Evolutionary conservation across 2,888 invertebrate genomes (phyloP), one percentile per base, ranked within the genome.

Genomic region (Pemphredon lugubris): DNA sequence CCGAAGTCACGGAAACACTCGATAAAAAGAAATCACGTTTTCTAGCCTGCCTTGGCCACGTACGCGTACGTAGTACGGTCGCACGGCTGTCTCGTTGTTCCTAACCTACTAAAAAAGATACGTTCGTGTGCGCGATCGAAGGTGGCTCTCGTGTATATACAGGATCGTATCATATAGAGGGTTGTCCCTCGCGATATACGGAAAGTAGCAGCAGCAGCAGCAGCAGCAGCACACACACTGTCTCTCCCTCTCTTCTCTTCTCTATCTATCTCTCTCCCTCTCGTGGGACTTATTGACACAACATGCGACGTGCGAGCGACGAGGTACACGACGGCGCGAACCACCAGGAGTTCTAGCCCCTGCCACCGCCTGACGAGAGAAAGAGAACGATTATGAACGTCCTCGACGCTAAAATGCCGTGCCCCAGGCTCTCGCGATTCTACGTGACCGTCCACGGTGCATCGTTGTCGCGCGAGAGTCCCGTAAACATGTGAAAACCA

Each of bases 1-100:
- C 80, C 83, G 75, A 85, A 80, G 77, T 78, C 75, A 75, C 82
- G 77, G 83, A 78, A 79, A 75, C 3, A 76, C 80, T 71, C 76
- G 73, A 81, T 80, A 67, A 70, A 67, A 75, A 63, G 65, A 68
- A n/a, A 53, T 69, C 72, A 67, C 63, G 63, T 77, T 71, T 76
- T 26, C 58, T 60, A 57, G 64, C 69, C 57, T 44, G 40, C 44
- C 53, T 45, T 45, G 60, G 66, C 75, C 67, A 61, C 72, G 73
- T 69, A 79, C 55, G 69, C 69, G 58, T 54, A 68, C 69, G 57
- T 65, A 61, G 50, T 54, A 57, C 30, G 54, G 47, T 39, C 45
- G 48, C 18, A 16, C 1, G 4, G 23, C 13, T 18, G 26, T 26
- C 7, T 42, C 16, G 18, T 55, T n/a, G 51, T 55, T 65, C 57